A percentile compares a stretch with the other conserved stretches of the same genome.
These are phyloP conservation scores for Drosophila infuscata DNA, from an alignment of 2,888 invertebrate genomes.

Conservation along the genomic window DNA sequence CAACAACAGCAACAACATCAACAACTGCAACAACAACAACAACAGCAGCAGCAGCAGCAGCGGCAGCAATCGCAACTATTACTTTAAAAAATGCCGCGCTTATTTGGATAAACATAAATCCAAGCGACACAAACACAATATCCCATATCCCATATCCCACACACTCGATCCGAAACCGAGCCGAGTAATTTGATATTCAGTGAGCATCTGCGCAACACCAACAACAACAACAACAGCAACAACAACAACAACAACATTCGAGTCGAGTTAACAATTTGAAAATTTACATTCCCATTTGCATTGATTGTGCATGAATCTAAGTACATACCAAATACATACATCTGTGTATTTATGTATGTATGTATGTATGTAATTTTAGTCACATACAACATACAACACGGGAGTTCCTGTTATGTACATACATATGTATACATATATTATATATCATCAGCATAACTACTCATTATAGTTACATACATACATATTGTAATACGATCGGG, in stretches of 20 bases:
- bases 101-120: constrained; percentile 73
- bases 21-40: constrained; percentile 49
- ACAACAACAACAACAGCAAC: constrained; percentile 10
- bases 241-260: constrained; percentile 35
- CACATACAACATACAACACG: constrained; percentile 45
- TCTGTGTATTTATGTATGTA: too few species aligned
- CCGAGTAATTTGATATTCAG: constrained; percentile 75
- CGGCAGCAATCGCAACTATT: constrained; percentile 48
- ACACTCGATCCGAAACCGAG: constrained; percentile 41
- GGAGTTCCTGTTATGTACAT: constrained; percentile 71
- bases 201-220: constrained; percentile 65
- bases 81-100: constrained; percentile 72
- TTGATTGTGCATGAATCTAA: constrained; percentile 82
- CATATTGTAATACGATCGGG: background rate
- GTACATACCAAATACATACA: constrained; percentile 26
- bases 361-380: constrained; percentile 58
- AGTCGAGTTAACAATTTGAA: constrained; percentile 52
- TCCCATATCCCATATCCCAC: constrained; percentile 49
- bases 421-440: constrained; percentile 47
- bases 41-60: constrained; percentile 11
- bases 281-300: constrained; percentile 79
- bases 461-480: constrained; percentile 48
- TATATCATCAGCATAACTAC: constrained; percentile 62
- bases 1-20: constrained; percentile 50
- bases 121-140: constrained; percentile 57